phyloP scores from a whole-genome alignment of 1,140 invertebrate species.

The Sinonovacula constricta region DNA sequence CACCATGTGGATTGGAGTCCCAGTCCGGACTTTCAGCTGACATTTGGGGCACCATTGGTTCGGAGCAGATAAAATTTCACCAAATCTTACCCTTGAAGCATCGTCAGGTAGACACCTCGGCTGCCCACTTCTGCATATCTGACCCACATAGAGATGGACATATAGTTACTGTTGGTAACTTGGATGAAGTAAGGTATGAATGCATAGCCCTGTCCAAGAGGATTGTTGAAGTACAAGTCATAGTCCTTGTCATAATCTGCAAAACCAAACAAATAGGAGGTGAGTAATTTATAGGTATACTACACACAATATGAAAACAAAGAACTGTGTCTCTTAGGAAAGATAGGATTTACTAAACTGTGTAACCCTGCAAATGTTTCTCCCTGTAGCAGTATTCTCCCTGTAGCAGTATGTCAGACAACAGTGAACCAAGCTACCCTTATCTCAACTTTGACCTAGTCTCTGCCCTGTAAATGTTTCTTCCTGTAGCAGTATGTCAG shows the following conservation, averaged over 20 bases:
- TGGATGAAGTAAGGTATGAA: conserved; percentile 59
- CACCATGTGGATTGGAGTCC: neutral
- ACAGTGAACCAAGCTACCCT: too few relatives aligned
- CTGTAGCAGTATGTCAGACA: too few relatives aligned
- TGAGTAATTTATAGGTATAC: too few relatives aligned
- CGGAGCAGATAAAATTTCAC: neutral
- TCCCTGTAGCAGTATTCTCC: too few relatives aligned
- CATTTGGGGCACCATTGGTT: neutral
- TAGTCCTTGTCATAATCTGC: conserved; percentile 63
- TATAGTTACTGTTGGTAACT: conserved; percentile 71
- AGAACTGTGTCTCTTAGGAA: too few relatives aligned
- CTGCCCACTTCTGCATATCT: conserved; percentile 94
- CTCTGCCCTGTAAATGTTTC: too few relatives aligned
- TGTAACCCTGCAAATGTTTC: too few relatives aligned
- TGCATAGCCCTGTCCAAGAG: conserved; percentile 54
- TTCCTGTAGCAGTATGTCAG: too few relatives aligned
- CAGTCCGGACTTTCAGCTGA: neutral
- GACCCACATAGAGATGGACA: conserved; percentile 97
- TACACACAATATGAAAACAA: too few relatives aligned
- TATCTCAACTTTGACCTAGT: too few relatives aligned
- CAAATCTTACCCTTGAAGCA: conserved; percentile 82
- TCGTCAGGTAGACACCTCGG: conserved; percentile 94
- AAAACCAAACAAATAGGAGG: conserved; percentile 44
- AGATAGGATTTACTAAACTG: too few relatives aligned
- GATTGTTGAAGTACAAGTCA: conserved; percentile 65